A percentile compares a stretch with the other conserved stretches of the same genome.
Conservation (phyloP, 1,140 invertebrate genomes). For the Ruditapes philippinarum region DNA sequence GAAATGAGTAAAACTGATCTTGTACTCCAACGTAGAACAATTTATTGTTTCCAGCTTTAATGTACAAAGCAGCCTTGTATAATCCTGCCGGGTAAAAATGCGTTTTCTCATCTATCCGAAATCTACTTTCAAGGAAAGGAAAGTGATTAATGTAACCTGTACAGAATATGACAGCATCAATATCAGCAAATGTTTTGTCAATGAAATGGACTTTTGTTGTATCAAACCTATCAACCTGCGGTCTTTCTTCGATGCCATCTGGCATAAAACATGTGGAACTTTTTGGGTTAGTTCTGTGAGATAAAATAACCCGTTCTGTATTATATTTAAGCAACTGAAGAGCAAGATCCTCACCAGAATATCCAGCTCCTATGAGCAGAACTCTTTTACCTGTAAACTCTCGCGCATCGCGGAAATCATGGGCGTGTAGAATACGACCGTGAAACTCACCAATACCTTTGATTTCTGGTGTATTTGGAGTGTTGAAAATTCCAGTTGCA, state of each 20-base stretch:
- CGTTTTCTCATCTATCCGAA: constrained; percentile 2
- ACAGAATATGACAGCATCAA: constrained; percentile 50
- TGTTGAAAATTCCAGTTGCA: constrained; percentile 40
- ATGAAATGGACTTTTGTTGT: constrained; percentile 30
- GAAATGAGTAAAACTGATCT: not conserved
- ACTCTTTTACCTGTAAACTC: constrained; percentile 46
- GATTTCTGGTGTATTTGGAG: constrained; percentile 36
- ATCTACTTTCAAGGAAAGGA: constrained; percentile 9
- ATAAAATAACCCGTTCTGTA: not conserved
- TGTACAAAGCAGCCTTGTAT: not conserved
- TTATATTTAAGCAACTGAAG: constrained; percentile 47
- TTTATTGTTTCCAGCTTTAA: not conserved
- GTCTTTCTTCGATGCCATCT: constrained; percentile 23
- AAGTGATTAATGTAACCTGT: constrained; percentile 58
- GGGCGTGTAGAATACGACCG: constrained; percentile 55
- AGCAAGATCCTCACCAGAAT: constrained; percentile 58
- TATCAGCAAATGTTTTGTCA: constrained; percentile 12
- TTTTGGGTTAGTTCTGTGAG: not conserved
- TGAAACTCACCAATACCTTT: constrained; percentile 41
- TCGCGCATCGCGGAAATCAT: constrained; percentile 59
- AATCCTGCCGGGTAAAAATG: constrained; percentile 27
- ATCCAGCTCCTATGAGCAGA: constrained; percentile 35
- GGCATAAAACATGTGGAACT: constrained; percentile 23
- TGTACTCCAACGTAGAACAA: not conserved
- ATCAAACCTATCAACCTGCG: constrained; percentile 7